Conservation (phyloP, 2,888 invertebrate species). For the Boloria selene region DNA sequence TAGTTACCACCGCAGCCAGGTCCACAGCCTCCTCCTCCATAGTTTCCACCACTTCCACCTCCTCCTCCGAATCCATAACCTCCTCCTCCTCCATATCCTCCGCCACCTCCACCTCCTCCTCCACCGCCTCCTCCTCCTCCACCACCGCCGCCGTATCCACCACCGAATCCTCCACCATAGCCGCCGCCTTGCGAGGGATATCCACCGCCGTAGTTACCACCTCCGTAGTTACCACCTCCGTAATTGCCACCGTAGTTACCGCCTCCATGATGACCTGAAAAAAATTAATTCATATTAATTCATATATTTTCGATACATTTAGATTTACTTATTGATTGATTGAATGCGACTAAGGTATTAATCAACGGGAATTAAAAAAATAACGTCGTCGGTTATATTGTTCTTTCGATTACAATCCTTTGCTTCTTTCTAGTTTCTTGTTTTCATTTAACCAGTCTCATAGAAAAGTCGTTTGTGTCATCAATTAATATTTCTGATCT, state of each 20-base stretch:
- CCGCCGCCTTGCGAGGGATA: slow-evolving; percentile 33
- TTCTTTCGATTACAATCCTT: no score
- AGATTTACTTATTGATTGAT: no score
- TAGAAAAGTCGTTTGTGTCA: no score
- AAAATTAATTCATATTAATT: not conserved
- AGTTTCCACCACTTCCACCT: slow-evolving; percentile 35
- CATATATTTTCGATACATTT: no score
- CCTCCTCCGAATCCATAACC: slow-evolving; percentile 37
- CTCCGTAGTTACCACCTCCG: slow-evolving; percentile 32
- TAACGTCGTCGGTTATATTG: no score
- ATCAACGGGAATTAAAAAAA: no score
- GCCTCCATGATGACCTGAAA: slow-evolving; percentile 22
- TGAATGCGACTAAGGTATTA: no score
- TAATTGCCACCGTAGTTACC: slow-evolving; percentile 30
- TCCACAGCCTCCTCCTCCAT: slow-evolving; percentile 38
- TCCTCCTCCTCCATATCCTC: slow-evolving; percentile 39
- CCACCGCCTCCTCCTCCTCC: slow-evolving; percentile 41
- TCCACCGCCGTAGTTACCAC: slow-evolving; percentile 34
- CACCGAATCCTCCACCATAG: slow-evolving; percentile 38
- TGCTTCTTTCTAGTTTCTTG: no score
- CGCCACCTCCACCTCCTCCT: slow-evolving; percentile 41
- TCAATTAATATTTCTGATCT: no score
- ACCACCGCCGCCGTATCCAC: slow-evolving; percentile 38
- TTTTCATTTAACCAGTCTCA: no score
- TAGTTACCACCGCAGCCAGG: slow-evolving; percentile 44